phyloP scores from a whole-genome alignment of 64 coral and sea anemone genomes.

The Montipora sp. region DNA sequence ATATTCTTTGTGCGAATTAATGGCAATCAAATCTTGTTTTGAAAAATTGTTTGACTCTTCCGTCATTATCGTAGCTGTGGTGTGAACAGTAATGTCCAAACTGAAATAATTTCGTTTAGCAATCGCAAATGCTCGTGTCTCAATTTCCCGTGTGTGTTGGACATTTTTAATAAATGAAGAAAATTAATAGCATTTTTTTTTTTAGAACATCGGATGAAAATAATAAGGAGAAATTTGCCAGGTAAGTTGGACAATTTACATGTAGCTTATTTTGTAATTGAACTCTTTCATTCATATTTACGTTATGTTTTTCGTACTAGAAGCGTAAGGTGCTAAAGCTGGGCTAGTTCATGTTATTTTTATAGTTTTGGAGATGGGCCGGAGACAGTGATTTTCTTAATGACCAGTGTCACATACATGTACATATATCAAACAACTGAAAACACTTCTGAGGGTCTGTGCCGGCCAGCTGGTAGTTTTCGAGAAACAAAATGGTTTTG shows the following conservation, averaged over 20 bases:
- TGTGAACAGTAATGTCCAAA: too few relatives aligned
- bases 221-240: conserved; percentile 70
- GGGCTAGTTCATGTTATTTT: too few relatives aligned
- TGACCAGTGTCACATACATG: too few relatives aligned
- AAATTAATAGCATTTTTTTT: neutral
- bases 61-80: too few relatives aligned
- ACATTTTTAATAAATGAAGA: too few relatives aligned
- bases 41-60: neutral
- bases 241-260: conserved; percentile 6
- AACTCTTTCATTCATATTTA: neutral
- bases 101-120: neutral
- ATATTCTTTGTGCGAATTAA: neutral
- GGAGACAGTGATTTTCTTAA: neutral
- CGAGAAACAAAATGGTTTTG: too few relatives aligned
- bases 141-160: neutral
- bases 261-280: neutral
- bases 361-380: too few relatives aligned
- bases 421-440: too few relatives aligned
- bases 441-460: too few relatives aligned
- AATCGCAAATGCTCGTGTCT: neutral
- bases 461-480: too few relatives aligned
- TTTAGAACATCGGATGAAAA: conserved; percentile 36
- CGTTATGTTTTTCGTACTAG: neutral
- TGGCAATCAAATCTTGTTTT: neutral
- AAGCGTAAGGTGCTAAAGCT: neutral